Percentiles rank a stretch among this genome's conserved stretches.
Evolutionary conservation across 2,888 invertebrate genomes (phyloP).

Genomic region (Stenodema calcarata): DNA sequence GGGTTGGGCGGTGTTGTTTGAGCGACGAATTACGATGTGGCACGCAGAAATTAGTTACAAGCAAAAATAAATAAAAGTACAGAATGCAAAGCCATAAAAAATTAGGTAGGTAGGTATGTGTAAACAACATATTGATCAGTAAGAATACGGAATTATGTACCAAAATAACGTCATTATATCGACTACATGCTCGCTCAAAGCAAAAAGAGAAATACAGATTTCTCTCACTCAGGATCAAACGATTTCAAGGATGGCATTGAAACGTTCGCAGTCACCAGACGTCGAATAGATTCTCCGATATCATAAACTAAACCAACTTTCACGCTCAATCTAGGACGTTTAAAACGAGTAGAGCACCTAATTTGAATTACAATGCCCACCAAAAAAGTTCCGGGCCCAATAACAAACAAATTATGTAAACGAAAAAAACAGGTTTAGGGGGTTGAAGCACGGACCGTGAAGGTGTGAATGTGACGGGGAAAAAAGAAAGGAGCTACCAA

Average conservation of each 20-base stretch:
- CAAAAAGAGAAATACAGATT: too few species aligned
- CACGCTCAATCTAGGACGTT: conserved; percentile 15
- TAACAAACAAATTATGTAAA: conserved; percentile 45
- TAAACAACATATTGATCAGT: too few species aligned
- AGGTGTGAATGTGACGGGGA: conserved; percentile 20
- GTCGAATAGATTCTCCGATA: background rate
- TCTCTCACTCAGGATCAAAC: too few species aligned
- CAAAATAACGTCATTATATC: too few species aligned
- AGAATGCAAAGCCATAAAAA: too few species aligned
- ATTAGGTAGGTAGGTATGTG: too few species aligned
- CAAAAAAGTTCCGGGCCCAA: conserved; percentile 17
- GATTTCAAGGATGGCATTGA: background rate
- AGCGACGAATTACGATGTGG: too few species aligned
- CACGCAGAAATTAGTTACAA: too few species aligned
- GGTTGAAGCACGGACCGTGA: conserved; percentile 36
- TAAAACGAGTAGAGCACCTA: conserved; percentile 20
- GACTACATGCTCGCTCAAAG: too few species aligned
- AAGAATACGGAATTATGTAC: too few species aligned
- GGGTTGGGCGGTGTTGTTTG: too few species aligned
- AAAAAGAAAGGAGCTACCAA: background rate
- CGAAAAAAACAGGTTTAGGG: conserved; percentile 34
- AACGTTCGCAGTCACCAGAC: background rate
- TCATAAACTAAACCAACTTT: background rate
- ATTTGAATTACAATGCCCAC: conserved; percentile 37
- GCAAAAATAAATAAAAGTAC: too few species aligned